Conservation (phyloP, 2,113 vertebrate species). For the Brienomyrus brachyistius region DNA sequence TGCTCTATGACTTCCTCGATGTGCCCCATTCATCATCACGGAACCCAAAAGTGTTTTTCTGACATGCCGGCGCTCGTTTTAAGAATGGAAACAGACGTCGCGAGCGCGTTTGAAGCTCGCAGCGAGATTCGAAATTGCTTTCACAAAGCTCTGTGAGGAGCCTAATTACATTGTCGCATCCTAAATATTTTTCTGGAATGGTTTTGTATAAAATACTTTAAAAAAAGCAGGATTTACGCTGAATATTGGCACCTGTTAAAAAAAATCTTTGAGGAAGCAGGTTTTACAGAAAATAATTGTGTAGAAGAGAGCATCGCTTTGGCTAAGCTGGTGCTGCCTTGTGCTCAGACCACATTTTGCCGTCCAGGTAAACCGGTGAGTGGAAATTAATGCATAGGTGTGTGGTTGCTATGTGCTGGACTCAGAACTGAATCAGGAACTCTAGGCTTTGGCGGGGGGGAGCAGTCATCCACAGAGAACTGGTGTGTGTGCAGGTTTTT, state of each 20-base stretch:
- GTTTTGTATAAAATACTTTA: conserved; percentile 48
- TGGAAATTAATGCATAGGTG: neutral
- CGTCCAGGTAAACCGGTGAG: neutral
- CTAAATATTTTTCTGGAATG: conserved; percentile 45
- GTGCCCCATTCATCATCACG: conserved; percentile 30
- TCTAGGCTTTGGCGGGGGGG: too few species aligned
- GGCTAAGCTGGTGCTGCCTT: neutral
- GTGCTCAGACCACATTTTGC: neutral
- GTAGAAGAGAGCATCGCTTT: neutral
- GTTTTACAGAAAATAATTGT: neutral
- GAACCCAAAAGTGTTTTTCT: conserved; percentile 30
- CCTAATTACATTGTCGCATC: conserved; percentile 50
- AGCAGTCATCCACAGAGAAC: too few species aligned
- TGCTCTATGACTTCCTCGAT: conserved; percentile 9
- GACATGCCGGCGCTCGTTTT: conserved; percentile 43
- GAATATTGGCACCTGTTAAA: neutral
- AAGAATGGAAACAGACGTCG: conserved; percentile 44
- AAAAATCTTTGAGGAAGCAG: neutral
- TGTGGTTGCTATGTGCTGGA: neutral
- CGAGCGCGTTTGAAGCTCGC: conserved; percentile 43
- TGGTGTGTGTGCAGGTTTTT: too few species aligned
- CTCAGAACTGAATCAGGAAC: neutral
- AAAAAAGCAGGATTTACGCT: conserved; percentile 33
- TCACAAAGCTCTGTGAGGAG: conserved; percentile 41
- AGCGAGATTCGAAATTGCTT: conserved; percentile 53